These are phyloP conservation scores for Polypedilum pembai DNA, from an alignment of 1,140 invertebrate genomes.

Conservation along the genomic window DNA sequence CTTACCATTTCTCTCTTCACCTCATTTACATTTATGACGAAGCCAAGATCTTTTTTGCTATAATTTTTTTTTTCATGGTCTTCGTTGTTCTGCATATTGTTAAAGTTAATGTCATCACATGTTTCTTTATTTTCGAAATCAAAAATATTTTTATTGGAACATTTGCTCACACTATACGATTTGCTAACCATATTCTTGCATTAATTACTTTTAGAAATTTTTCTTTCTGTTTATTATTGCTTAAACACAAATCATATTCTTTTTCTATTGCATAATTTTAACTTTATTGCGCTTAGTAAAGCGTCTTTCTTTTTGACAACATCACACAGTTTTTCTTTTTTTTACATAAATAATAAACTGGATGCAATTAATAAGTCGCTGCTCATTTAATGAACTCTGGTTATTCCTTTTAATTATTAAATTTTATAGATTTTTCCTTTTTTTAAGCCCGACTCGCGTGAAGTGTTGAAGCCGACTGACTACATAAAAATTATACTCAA, in stretches of 20 bases:
- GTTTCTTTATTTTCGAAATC: not conserved
- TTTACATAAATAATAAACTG: too few relatives aligned
- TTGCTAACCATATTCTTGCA: constrained; percentile 12
- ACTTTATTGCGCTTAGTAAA: not conserved
- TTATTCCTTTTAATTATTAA: not conserved
- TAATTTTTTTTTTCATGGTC: not conserved
- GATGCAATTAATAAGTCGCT: too few relatives aligned
- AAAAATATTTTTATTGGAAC: not conserved
- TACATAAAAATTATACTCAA: constrained; percentile 19
- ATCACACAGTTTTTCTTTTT: too few relatives aligned
- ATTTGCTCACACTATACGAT: not conserved
- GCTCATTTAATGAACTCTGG: too few relatives aligned
- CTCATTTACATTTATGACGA: not conserved
- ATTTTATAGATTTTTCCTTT: not conserved
- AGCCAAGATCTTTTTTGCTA: not conserved
- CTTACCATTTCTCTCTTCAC: constrained; percentile 10
- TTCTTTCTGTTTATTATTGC: not conserved
- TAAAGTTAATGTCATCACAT: not conserved
- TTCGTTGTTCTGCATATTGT: not conserved
- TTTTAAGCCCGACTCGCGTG: constrained; percentile 9
- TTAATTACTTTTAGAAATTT: not conserved
- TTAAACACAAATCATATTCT: not conserved
- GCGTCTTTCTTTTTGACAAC: not conserved
- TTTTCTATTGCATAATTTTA: not conserved
- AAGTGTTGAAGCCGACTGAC: constrained; percentile 3